Evolutionary conservation across 2,888 invertebrate genomes (phyloP).

Genomic region (Diarsia mendica): DNA sequence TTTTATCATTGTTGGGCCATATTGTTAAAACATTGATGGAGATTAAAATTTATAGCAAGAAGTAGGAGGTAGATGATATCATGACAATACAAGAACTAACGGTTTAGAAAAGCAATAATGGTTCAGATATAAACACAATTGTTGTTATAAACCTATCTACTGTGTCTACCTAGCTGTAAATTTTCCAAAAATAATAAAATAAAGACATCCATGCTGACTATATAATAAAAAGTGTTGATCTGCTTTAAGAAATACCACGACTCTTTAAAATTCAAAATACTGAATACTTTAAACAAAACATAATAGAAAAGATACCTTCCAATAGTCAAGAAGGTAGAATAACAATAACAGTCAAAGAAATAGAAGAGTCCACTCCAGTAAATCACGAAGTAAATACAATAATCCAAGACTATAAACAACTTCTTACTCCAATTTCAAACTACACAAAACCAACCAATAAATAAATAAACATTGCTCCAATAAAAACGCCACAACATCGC

Average conservation of each 20-base stretch:
- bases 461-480: slow-evolving; percentile 61
- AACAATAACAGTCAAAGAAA: background rate
- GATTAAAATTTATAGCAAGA: slow-evolving; percentile 3
- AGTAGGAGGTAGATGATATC: background rate
- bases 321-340: background rate
- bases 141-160: too few species aligned
- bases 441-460: slow-evolving; percentile 54
- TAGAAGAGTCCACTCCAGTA: slow-evolving; percentile 21
- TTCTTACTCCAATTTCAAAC: slow-evolving; percentile 64
- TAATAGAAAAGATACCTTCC: background rate
- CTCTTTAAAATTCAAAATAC: background rate
- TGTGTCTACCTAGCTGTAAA: too few species aligned
- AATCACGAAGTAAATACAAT: slow-evolving; percentile 45
- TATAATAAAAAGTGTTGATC: background rate
- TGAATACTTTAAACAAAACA: background rate
- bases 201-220: background rate
- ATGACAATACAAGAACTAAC: background rate
- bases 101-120: background rate
- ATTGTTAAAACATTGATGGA: slow-evolving; percentile 8
- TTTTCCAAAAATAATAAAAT: too few species aligned
- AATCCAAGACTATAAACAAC: slow-evolving; percentile 54
- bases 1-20: slow-evolving; percentile 15
- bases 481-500: slow-evolving; percentile 59
- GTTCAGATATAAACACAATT: background rate
- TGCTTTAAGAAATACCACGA: background rate